Base-by-base conservation (phyloP, 2,888 invertebrate species). In the Acanthoscelides obtectus region DNA sequence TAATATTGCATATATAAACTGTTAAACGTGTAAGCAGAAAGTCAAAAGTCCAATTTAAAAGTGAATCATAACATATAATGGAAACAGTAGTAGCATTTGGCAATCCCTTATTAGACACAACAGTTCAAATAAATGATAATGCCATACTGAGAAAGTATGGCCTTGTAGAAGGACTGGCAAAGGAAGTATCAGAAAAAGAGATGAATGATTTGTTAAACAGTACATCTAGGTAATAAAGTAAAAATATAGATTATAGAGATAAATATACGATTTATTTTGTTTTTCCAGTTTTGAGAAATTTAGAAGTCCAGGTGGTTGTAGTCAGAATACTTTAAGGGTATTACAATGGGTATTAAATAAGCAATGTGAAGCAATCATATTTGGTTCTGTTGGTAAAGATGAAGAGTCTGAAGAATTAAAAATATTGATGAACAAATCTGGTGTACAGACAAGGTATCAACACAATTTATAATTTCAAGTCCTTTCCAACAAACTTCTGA, bases 361-460 rank as follows among this genome's bases (percentile, higher is more conserved):
- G 69, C 72, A 78, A 27, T 75, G 78, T 65, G 75, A 78, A 6
- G 80, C 82, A 2, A 78, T 80, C 17, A 88, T 88, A 78, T 87
- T 88, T 76, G 89, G 89, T 0, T 85, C 87, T 12, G 84, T 89
- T 45, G 89, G 89, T 0, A 81, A 83, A 64, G 89, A 89, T 77
- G 79, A 84, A 68, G 82, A 84, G 67, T 88, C 87, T 1, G 80
- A 82, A 72, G 79, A 82, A 69, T 78, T 89, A 67, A 83, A 82
- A 72, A 76, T 81, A 6, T 79, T 86, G 25, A 79, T 88, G 20
- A 77, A 83, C 68, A 80, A 83, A 45, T 81, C 81, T 20, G 86
- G 86, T 25, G 86, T 89, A 22, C 80, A 84, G 70, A 83, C 87
- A 12, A 83, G 84, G 82, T 86, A 73, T 66, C 27, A 65, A 21